A percentile compares a stretch with the other conserved stretches of the same genome.
phyloP scores from a whole-genome alignment of 2,113 vertebrate genomes.

The Strix uralensis region DNA sequence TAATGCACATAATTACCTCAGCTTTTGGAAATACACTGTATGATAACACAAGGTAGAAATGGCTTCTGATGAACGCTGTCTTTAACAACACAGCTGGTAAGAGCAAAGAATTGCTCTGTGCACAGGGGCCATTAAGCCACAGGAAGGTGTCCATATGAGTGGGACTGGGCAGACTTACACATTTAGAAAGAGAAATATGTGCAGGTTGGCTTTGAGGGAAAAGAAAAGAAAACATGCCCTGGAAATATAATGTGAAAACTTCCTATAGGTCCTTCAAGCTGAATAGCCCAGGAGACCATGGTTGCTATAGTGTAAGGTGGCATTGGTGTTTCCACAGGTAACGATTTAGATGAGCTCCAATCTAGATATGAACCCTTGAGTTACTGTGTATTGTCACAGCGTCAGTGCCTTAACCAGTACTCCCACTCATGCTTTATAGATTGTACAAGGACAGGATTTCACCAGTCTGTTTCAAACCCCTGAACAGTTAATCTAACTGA shows the following conservation, averaged over 20 bases:
- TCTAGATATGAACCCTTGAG: neutral
- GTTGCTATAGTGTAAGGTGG: neutral
- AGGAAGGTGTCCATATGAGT: neutral
- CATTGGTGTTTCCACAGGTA: neutral
- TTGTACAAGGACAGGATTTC: neutral
- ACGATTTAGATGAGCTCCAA: slow-evolving; percentile 18
- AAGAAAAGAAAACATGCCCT: neutral
- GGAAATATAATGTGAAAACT: neutral
- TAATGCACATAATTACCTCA: neutral
- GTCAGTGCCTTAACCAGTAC: neutral
- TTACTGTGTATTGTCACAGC: neutral
- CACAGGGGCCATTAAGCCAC: neutral
- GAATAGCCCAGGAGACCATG: neutral
- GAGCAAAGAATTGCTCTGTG: neutral
- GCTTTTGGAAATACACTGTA: neutral
- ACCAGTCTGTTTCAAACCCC: neutral
- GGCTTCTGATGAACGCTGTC: neutral
- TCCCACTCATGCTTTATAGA: slow-evolving; percentile 6
- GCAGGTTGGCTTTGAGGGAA: neutral
- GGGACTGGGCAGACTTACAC: neutral
- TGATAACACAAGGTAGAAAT: neutral
- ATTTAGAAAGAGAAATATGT: neutral
- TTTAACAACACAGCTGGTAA: neutral
- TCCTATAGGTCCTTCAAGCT: neutral
- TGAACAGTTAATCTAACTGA: slow-evolving; percentile 51